These are phyloP conservation scores for Dryocosmus kuriphilus DNA, from an alignment of 2,888 invertebrate species.

Conservation along the genomic window DNA sequence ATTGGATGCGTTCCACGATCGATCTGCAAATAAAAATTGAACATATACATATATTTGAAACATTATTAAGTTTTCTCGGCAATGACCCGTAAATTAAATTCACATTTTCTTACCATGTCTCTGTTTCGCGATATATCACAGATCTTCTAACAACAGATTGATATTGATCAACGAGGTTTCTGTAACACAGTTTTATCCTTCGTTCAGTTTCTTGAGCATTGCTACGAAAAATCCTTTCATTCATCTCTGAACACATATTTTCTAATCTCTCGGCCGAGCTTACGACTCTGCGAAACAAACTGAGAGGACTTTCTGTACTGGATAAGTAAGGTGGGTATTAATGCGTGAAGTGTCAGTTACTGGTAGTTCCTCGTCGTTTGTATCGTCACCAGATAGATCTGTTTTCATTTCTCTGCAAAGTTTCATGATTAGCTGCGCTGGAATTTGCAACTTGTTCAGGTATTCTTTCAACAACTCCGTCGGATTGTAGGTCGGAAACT, in stretches of 20 bases:
- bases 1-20: conserved; percentile 86
- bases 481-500: conserved; percentile 52
- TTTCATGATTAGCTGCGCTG: conserved; percentile 4
- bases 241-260: conserved; percentile 6
- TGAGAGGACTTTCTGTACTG: neutral
- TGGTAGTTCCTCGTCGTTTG: conserved; percentile 54
- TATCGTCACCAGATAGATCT: conserved; percentile 56
- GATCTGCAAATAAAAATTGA: conserved; percentile 77
- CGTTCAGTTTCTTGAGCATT: conserved; percentile 71
- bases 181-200: conserved; percentile 78
- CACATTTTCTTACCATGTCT: conserved; percentile 73
- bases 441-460: conserved; percentile 47
- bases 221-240: conserved; percentile 7
- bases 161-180: conserved; percentile 79
- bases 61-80: conserved; percentile 12
- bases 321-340: conserved; percentile 16
- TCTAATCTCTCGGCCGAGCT: conserved; percentile 44
- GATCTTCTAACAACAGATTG: conserved; percentile 78
- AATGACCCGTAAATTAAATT: conserved; percentile 14
- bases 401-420: conserved; percentile 37
- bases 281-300: conserved; percentile 35
- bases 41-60: neutral
- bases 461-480: conserved; percentile 54
- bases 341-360: conserved; percentile 32
- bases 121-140: conserved; percentile 78